Base-by-base conservation (phyloP, 2,113 vertebrate genomes). In the Podarcis raffonei region DNA sequence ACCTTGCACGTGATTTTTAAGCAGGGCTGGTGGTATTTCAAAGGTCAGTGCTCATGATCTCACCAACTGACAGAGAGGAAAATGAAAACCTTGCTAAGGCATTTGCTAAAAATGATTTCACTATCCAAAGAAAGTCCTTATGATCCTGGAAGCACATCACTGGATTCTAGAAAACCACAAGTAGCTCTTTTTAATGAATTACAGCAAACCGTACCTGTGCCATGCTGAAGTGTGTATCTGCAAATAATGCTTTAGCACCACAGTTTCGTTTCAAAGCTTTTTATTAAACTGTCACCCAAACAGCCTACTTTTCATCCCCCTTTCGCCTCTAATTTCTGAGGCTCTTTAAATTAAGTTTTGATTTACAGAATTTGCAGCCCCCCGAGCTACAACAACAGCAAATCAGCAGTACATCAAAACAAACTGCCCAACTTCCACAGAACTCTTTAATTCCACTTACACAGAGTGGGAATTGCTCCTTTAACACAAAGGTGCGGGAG, bases 231-330 rank as follows among this genome's bases (percentile, higher is more conserved):
- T 87, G 83, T 90, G 11, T 12, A 53, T 53, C 48, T 53, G 48
- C 48, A 89, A 93, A 90, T 83, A 91, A 66, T 11, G 71, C 87
- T 91, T 91, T 93, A 91, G 66, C 89, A 86, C 91, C 89, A 92
- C 81, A 94, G 95, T 96, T 92, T 62, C 95, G 95, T 95, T 89
- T 96, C 95, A 96, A 97, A 97, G 96, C 96, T 57, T 95, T 97
- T 97, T 97, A 97, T 97, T 97, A 94, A 97, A 96, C 89, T 91
- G 95, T 94, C 94, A 92, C 92, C 96, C 92, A 91, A 95, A 93
- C 91, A 91, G 93, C 83, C 95, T 94, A 85, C 37, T 90, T 88
- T 91, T 92, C 94, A 94, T 89, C 92, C 91, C 94, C 92, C 89
- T 90, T 93, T 89, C 72, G 1, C 80, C 93, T 90, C 25, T 86